Conservation (phyloP, 2,888 invertebrate genomes). For the Oeneis ivallda region DNA sequence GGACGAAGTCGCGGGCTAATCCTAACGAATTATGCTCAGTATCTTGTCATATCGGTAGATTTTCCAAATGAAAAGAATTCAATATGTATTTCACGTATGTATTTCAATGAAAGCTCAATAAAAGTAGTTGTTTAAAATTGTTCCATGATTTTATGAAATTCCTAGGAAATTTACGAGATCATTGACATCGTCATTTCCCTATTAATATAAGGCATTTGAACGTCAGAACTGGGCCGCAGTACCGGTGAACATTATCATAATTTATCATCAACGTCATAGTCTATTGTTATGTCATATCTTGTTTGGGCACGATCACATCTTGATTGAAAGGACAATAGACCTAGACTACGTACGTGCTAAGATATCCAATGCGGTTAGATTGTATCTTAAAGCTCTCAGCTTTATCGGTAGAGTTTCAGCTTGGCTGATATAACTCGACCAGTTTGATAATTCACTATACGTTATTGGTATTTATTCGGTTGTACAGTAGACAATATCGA, state of each 20-base stretch:
- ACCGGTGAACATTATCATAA: background rate
- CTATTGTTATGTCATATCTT: slow-evolving; percentile 21
- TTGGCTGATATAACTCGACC: background rate
- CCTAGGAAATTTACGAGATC: too few species aligned
- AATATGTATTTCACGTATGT: too few species aligned
- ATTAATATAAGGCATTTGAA: background rate
- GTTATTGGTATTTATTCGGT: background rate
- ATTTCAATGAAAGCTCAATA: too few species aligned
- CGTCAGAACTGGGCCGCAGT: background rate
- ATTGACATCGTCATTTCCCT: too few species aligned
- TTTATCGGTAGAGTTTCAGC: slow-evolving; percentile 12
- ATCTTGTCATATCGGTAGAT: too few species aligned
- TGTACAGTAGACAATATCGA: background rate
- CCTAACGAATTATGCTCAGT: too few species aligned
- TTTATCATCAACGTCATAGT: slow-evolving; percentile 7
- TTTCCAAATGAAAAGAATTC: too few species aligned
- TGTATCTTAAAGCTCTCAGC: slow-evolving; percentile 16
- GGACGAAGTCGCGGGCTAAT: too few species aligned
- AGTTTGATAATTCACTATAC: background rate
- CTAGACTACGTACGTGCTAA: slow-evolving; percentile 12
- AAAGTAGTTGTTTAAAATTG: too few species aligned
- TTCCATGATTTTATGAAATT: too few species aligned
- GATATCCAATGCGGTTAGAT: slow-evolving; percentile 15
- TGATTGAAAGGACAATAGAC: slow-evolving; percentile 18
- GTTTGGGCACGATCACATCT: slow-evolving; percentile 23